Evolutionary conservation across 2,888 invertebrate genomes (phyloP).

Genomic region (Aporophyla lueneburgensis): DNA sequence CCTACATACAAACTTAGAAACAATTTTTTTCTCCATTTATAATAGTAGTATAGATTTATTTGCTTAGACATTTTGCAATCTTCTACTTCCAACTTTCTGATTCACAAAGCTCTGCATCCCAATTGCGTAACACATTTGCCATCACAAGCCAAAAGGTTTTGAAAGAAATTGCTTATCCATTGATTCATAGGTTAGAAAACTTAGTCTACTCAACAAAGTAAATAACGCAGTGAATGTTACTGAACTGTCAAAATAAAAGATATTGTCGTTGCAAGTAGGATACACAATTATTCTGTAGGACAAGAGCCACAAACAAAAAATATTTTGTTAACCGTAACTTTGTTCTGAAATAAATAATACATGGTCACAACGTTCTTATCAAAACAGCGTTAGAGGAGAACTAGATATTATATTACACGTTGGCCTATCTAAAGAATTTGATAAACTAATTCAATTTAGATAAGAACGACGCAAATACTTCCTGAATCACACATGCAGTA

Average conservation of each 20-base stretch:
- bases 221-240: no score
- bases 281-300: not conserved
- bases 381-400: conserved; percentile 6
- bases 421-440: conserved; percentile 38
- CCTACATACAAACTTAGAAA: no score
- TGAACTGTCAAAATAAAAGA: no score
- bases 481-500: conserved; percentile 18
- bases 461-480: conserved; percentile 38
- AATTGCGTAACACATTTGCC: not conserved
- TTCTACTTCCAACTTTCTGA: not conserved
- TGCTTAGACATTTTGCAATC: not conserved
- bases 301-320: not conserved
- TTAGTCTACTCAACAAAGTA: not conserved
- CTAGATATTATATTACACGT: conserved; percentile 4
- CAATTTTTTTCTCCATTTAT: no score
- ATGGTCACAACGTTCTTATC: not conserved
- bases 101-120: not conserved
- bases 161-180: not conserved
- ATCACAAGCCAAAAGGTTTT: not conserved
- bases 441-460: conserved; percentile 54
- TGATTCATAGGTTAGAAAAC: not conserved
- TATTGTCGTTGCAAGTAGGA: not conserved
- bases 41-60: not conserved
- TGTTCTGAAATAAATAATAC: not conserved
- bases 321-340: not conserved